Conservation (phyloP, 2,888 invertebrate genomes). For the Shargacucullia verbasci region DNA sequence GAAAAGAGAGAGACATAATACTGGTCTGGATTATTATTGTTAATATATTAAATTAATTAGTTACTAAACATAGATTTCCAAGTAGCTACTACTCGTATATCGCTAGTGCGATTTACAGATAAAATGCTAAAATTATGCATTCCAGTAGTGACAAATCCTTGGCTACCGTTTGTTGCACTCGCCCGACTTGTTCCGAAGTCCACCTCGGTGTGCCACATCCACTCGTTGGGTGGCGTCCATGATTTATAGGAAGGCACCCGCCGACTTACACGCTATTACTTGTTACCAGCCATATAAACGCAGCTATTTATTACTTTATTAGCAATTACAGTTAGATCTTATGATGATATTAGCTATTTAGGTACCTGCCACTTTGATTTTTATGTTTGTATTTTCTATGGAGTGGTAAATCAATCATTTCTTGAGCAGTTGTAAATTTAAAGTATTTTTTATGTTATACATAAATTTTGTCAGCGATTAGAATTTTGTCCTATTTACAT, state of each 20-base stretch:
- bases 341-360: constrained; percentile 16
- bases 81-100: constrained; percentile 2
- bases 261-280: constrained; percentile 17
- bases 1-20: no score
- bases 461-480: no score
- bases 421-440: not conserved
- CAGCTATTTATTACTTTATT: constrained; percentile 52
- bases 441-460: no score
- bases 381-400: not conserved
- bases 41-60: no score
- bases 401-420: not conserved
- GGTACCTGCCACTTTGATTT: not conserved
- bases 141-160: constrained; percentile 29
- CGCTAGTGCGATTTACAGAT: no score
- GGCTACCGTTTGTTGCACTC: constrained; percentile 31
- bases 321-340: constrained; percentile 35
- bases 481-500: no score
- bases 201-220: constrained; percentile 13
- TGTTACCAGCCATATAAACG: constrained; percentile 26
- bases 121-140: constrained; percentile 15
- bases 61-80: constrained; percentile 6
- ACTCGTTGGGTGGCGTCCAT: constrained; percentile 38
- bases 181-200: constrained; percentile 7
- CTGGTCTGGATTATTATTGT: no score
- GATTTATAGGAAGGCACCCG: constrained; percentile 40